Evolutionary conservation across 2,888 invertebrate genomes (phyloP).

Genomic region (Nomada goodeniana): DNA sequence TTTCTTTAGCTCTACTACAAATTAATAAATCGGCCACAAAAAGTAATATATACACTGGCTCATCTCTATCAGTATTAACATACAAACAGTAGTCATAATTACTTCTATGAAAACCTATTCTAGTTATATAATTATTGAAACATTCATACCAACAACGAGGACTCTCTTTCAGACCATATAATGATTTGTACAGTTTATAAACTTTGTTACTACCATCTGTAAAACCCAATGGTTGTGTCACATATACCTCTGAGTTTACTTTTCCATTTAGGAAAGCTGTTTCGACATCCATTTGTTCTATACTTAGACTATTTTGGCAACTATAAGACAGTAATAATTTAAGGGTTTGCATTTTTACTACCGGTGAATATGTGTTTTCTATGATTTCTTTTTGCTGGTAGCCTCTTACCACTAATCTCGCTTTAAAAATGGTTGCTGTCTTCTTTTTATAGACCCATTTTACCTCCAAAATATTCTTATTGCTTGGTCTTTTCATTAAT

Average conservation of each 20-base stretch:
- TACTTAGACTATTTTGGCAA: conserved; percentile 38
- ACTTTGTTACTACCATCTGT: conserved; percentile 14
- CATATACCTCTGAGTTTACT: conserved; percentile 38
- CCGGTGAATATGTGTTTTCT: conserved; percentile 57
- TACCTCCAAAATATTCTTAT: conserved; percentile 50
- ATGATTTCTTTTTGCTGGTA: conserved; percentile 56
- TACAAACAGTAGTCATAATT: conserved; percentile 32
- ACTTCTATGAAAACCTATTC: conserved; percentile 26
- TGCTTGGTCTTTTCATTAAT: conserved; percentile 44
- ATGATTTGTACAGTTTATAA: conserved; percentile 29
- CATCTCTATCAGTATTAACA: conserved; percentile 41
- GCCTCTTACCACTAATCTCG: conserved; percentile 59
- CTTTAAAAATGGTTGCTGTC: conserved; percentile 36
- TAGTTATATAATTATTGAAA: conserved; percentile 17
- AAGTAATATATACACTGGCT: conserved; percentile 29
- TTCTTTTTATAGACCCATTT: conserved; percentile 60
- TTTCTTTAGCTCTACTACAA: conserved; percentile 21
- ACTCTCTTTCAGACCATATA: conserved; percentile 46
- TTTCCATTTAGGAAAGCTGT: conserved; percentile 44
- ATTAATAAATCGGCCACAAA: conserved; percentile 54
- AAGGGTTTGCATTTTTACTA: conserved; percentile 54
- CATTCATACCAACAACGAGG: conserved; percentile 44
- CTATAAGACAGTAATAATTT: conserved; percentile 54
- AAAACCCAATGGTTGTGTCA: conserved; percentile 29
- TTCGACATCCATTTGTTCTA: conserved; percentile 62